phyloP scores from a whole-genome alignment of 1,140 invertebrate genomes.

The Drosophila athabasca region DNA sequence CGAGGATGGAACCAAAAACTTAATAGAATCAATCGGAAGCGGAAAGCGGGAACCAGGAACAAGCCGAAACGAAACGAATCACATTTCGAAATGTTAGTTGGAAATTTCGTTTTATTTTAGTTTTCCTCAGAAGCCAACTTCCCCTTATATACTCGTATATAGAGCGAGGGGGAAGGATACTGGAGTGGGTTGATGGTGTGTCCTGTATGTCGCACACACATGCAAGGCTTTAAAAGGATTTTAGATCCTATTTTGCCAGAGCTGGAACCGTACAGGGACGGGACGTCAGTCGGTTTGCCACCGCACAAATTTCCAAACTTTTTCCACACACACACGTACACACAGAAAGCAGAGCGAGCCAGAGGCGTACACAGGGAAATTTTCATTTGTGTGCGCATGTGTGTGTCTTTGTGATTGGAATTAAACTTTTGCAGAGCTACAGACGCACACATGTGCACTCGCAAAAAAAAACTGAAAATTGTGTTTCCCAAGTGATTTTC shows the following conservation, averaged over 20 bases:
- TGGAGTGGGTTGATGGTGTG: background rate
- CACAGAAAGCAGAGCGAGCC: slow-evolving; percentile 10
- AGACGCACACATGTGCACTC: slow-evolving; percentile 25
- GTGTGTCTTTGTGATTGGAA: slow-evolving; percentile 80
- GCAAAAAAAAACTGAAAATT: background rate
- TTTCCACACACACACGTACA: slow-evolving; percentile 54
- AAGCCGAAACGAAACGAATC: slow-evolving; percentile 9
- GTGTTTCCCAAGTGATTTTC: no score
- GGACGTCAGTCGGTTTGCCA: slow-evolving; percentile 70
- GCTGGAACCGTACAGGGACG: slow-evolving; percentile 26
- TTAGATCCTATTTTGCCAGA: slow-evolving; percentile 75
- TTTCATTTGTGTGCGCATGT: slow-evolving; percentile 61
- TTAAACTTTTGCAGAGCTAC: slow-evolving; percentile 66
- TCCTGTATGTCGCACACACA: background rate
- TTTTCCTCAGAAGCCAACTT: slow-evolving; percentile 33
- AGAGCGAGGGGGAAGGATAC: background rate
- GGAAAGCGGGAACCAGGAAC: background rate
- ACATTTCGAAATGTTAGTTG: slow-evolving; percentile 60
- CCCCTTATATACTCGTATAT: slow-evolving; percentile 5
- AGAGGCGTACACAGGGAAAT: slow-evolving; percentile 23
- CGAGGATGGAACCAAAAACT: no score
- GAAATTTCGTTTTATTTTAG: slow-evolving; percentile 60
- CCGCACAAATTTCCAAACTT: slow-evolving; percentile 77
- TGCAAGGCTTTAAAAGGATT: slow-evolving; percentile 60
- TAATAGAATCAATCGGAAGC: background rate